Conservation (phyloP, 2,113 vertebrate species). For the Clarias macrocephalus region DNA sequence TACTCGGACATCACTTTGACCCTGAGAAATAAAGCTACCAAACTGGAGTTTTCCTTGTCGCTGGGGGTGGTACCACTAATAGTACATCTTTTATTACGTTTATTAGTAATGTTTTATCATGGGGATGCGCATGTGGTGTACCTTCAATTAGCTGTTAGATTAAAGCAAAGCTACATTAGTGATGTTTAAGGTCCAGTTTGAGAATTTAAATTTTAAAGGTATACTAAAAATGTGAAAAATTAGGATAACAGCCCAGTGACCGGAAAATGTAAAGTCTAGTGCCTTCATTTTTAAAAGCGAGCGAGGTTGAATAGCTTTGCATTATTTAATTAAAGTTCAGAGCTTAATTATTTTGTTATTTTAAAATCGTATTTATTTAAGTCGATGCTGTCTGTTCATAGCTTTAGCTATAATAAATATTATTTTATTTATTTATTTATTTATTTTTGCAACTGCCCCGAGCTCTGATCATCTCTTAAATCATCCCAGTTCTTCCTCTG, state of each 20-base stretch:
- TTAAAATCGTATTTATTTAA: neutral
- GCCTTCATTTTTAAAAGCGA: neutral
- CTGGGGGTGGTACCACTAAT: neutral
- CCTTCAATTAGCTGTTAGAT: neutral
- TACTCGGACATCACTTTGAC: neutral
- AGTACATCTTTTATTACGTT: neutral
- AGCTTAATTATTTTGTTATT: neutral
- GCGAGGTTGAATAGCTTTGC: neutral
- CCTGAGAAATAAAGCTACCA: neutral
- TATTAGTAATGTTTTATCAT: too few species aligned
- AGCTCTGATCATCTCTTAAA: conserved; percentile 7
- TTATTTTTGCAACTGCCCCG: neutral
- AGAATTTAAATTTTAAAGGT: too few species aligned
- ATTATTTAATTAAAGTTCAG: neutral
- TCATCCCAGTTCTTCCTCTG: neutral
- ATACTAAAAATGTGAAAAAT: neutral
- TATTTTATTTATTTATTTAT: neutral
- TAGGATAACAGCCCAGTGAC: neutral
- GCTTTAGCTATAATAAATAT: neutral
- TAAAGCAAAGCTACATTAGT: neutral
- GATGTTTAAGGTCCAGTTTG: neutral
- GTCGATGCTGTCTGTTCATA: neutral
- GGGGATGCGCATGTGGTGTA: neutral
- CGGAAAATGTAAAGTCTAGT: neutral
- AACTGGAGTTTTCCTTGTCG: neutral